Conservation (phyloP, 2,113 vertebrate species). For the Crotalus horridus region DNA sequence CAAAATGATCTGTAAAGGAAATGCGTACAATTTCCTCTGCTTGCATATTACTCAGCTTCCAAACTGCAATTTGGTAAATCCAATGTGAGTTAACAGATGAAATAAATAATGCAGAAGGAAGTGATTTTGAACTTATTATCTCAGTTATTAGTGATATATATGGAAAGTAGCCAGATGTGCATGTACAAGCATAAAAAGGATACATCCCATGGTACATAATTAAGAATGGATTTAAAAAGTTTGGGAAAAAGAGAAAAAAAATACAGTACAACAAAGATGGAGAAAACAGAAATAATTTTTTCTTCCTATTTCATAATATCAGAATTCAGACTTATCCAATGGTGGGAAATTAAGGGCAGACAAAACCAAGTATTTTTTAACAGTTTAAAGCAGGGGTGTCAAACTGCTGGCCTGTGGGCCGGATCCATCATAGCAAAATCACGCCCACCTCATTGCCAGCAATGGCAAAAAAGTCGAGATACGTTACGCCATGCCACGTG, state of each 20-base stretch:
- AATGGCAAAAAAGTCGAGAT: too few relatives aligned
- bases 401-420: too few relatives aligned
- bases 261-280: neutral
- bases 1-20: constrained; percentile 18
- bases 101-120: neutral
- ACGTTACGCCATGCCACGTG: too few relatives aligned
- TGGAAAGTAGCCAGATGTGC: neutral
- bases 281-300: neutral
- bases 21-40: constrained; percentile 23
- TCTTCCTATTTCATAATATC: neutral
- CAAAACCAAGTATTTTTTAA: neutral
- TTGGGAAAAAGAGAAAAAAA: neutral
- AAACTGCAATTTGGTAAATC: constrained; percentile 9
- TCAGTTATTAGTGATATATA: neutral
- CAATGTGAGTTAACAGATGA: neutral
- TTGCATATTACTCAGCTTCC: neutral
- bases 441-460: too few relatives aligned
- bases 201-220: neutral
- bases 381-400: too few relatives aligned
- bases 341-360: neutral
- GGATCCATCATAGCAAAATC: too few relatives aligned
- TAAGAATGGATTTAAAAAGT: neutral
- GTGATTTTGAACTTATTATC: constrained; percentile 1
- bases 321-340: neutral
- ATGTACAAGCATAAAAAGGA: neutral